Evolutionary conservation across 1,140 invertebrate genomes (phyloP).

Genomic region (Hyphantria cunea): DNA sequence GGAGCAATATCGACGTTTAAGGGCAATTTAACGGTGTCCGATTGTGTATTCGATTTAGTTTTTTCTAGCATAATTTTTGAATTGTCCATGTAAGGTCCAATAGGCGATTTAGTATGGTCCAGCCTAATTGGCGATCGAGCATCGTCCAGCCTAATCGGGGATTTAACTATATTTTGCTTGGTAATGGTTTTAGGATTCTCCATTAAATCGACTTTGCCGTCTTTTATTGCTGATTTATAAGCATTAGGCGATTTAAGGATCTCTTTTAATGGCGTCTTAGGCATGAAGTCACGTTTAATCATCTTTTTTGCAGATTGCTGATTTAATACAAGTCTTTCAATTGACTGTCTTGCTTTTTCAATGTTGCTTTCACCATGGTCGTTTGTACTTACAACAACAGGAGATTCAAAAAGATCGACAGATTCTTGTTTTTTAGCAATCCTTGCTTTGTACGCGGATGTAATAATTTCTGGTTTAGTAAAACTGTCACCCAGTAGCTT

Average conservation of each 20-base stretch:
- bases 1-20: neutral
- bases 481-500: slow-evolving; percentile 59
- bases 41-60: too few species aligned
- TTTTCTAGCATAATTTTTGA: too few species aligned
- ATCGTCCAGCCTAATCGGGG: neutral
- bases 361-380: slow-evolving; percentile 27
- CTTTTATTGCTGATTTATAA: neutral
- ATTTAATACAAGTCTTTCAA: slow-evolving; percentile 37
- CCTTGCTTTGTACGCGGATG: slow-evolving; percentile 30
- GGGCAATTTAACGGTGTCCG: too few species aligned
- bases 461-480: slow-evolving; percentile 37
- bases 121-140: neutral
- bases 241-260: slow-evolving; percentile 6
- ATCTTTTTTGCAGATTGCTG: slow-evolving; percentile 14
- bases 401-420: slow-evolving; percentile 64
- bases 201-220: neutral
- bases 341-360: slow-evolving; percentile 40
- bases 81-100: too few species aligned
- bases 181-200: neutral
- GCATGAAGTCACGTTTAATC: slow-evolving; percentile 3
- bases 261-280: slow-evolving; percentile 1
- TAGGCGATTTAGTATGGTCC: too few species aligned
- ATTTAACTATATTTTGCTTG: neutral
- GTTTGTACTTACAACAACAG: slow-evolving; percentile 24
- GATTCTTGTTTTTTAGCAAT: slow-evolving; percentile 52